A percentile compares a stretch with the other conserved stretches of the same genome.
phyloP scores from a whole-genome alignment of 2,888 invertebrate genomes.

The Oscheius onirici region DNA sequence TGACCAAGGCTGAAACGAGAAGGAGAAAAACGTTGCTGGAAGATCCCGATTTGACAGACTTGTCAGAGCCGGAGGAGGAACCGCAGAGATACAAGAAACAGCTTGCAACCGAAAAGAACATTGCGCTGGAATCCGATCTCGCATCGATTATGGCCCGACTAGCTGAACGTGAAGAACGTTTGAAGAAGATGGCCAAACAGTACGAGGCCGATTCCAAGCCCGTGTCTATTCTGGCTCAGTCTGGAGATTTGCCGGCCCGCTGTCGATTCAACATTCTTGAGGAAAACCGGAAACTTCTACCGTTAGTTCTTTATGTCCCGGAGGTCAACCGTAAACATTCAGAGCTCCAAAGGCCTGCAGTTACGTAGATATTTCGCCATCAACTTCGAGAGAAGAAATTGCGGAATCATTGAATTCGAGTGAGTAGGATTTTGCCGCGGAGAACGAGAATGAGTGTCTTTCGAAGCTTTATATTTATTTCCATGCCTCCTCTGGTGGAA shows the following conservation, averaged over 20 bases:
- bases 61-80: constrained; percentile 1
- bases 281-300: neutral
- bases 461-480: too few relatives aligned
- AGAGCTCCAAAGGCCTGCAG: neutral
- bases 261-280: neutral
- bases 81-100: constrained; percentile 6
- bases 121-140: neutral
- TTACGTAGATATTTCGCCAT: neutral
- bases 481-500: too few relatives aligned
- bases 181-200: too few relatives aligned
- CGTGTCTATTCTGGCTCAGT: neutral
- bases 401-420: neutral
- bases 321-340: neutral
- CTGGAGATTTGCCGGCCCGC: neutral
- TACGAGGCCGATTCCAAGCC: neutral
- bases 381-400: neutral
- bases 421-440: neutral
- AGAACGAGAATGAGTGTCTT: too few relatives aligned
- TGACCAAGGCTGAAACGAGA: neutral
- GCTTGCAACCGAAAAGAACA: neutral
- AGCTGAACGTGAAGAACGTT: too few relatives aligned
- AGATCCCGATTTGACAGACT: constrained; percentile 8
- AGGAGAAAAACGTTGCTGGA: neutral
- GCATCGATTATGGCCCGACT: neutral
- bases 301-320: neutral